phyloP scores from a whole-genome alignment of 2,113 vertebrate genomes.

The Paramormyrops kingsleyae region DNA sequence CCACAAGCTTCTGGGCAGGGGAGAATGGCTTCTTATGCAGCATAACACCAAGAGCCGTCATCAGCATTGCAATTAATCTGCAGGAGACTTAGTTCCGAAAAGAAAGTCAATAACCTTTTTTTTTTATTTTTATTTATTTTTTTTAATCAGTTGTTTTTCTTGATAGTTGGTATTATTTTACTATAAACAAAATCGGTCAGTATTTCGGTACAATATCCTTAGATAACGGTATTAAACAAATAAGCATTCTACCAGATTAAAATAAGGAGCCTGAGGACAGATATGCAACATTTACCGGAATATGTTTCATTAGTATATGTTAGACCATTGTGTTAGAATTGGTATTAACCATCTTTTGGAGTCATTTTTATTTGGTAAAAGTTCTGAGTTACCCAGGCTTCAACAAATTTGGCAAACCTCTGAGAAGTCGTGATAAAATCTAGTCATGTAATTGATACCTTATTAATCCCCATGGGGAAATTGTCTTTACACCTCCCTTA shows the following conservation, averaged over 20 bases:
- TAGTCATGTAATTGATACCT: not conserved
- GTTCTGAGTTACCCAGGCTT: not conserved
- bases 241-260: not conserved
- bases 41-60: not conserved
- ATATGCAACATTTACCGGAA: not conserved
- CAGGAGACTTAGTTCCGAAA: not conserved
- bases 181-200: not conserved
- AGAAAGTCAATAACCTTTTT: not conserved
- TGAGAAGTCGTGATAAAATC: not conserved
- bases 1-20: not conserved
- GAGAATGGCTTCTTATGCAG: not conserved
- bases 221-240: not conserved
- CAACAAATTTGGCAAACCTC: not conserved
- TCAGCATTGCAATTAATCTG: not conserved
- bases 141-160: not conserved
- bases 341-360: not conserved
- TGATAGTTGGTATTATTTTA: not conserved
- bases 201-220: not conserved
- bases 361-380: not conserved
- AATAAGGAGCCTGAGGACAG: not conserved
- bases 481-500: no score
- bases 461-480: no score
- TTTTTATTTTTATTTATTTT: not conserved
- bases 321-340: not conserved
- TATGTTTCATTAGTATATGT: not conserved